Conservation (phyloP, 1,140 invertebrate genomes). For the Meloidogyne chitwoodi region DNA sequence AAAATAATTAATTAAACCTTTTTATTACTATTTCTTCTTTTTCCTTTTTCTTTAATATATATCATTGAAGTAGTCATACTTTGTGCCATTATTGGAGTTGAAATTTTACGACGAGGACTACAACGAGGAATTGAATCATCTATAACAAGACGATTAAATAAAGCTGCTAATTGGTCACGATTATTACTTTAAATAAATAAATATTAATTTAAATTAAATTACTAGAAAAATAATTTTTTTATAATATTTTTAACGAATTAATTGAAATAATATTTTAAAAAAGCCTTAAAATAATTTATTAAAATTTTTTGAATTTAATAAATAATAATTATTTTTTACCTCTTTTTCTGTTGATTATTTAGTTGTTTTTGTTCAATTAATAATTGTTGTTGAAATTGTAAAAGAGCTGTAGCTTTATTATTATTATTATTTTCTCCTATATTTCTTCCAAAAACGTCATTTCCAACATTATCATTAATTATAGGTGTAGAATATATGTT, state of each 20-base stretch:
- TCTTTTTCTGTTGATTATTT: not conserved
- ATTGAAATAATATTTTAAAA: no score
- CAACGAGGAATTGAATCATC: not conserved
- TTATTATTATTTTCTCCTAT: not conserved
- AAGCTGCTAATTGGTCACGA: not conserved
- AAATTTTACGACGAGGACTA: not conserved
- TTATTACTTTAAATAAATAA: not conserved
- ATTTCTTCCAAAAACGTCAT: not conserved
- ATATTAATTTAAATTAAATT: not conserved
- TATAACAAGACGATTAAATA: not conserved
- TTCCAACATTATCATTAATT: not conserved
- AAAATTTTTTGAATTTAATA: no score
- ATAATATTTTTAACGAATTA: no score
- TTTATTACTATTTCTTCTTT: not conserved
- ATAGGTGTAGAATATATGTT: not conserved
- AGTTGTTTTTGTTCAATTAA: not conserved
- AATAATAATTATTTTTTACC: not conserved
- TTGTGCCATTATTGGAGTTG: not conserved
- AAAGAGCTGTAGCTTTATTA: not conserved
- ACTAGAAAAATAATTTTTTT: no score
- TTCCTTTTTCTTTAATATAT: not conserved
- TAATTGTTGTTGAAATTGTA: not conserved
- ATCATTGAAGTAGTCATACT: not conserved
- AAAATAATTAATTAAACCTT: not conserved
- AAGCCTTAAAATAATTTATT: no score